Base-by-base conservation (phyloP, 2,888 invertebrate species). In the Exephanes ischioxanthus region DNA sequence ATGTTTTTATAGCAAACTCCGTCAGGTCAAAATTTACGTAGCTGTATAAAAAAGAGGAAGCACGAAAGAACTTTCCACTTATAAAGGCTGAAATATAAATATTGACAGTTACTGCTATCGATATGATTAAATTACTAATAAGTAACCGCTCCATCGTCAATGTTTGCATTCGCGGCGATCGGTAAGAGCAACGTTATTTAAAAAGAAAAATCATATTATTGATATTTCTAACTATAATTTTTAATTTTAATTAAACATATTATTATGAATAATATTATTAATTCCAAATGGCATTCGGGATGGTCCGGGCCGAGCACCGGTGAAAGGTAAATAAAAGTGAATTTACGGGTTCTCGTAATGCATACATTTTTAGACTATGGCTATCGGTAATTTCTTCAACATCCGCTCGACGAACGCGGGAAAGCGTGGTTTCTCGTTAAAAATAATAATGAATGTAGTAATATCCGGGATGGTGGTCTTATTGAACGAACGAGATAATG, bases 401-500 rank as follows among this genome's bases (percentile, higher is more conserved):
- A 58, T 45, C 48, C n/a, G 33, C 41, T 63, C n/a, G 63, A 9
- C n/a, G 30, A 63, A 48, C 48, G 63, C 7, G 5, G 6, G 33
- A 45, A 11, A 45, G 30, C 30, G 19, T 14, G 33, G 58, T 73
- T 58, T 16, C 51, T 53, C 51, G 66, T 66, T 63, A 63, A 66
- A 66, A 51, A 33, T 51, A 51, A 51, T 66, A 66, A 63, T 5
- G 30, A 63, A 48, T 16, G 80, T 71, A 61, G 63, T 51, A 63
- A 70, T 71, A 72, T 63, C 71, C 33, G 30, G 33, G 19, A 33
- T 14, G 26, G 51, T 19, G 33, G 78, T 53, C 61, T 71, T 45
- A n/a, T 70, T 66, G 22, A 22, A n/a, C 55, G 48, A 67, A 55
- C 37, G 55, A 73, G 55, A 48, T 33, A 68, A 83, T 83, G 83